These are phyloP conservation scores for Micromys minutus DNA, from an alignment of 2,113 vertebrate species.

Conservation along the genomic window DNA sequence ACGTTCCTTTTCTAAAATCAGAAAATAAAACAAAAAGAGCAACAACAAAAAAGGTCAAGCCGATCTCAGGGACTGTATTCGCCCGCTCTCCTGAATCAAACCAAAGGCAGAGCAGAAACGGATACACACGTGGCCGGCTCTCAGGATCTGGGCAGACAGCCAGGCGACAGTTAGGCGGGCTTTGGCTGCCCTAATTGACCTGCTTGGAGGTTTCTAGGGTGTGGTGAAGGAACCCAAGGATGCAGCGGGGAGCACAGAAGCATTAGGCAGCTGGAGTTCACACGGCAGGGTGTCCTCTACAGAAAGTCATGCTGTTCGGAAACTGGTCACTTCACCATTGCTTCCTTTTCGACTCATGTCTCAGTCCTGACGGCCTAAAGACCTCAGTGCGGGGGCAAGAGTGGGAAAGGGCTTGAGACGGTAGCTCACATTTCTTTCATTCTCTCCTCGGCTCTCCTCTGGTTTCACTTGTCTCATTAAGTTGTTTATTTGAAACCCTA, in stretches of 20 bases:
- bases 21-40: not conserved
- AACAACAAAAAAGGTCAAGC: not conserved
- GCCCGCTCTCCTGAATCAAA: not conserved
- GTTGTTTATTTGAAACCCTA: not conserved
- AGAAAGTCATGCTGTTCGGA: not conserved
- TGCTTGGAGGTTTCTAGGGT: not conserved
- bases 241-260: not conserved
- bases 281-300: not conserved
- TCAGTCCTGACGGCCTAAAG: not conserved
- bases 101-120: not conserved
- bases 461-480: not conserved
- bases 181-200: not conserved
- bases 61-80: not conserved
- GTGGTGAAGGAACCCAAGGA: not conserved
- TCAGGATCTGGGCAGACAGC: not conserved
- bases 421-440: not conserved
- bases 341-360: not conserved
- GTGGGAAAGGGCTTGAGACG: not conserved
- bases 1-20: constrained; percentile 38
- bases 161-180: not conserved
- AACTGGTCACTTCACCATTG: not conserved
- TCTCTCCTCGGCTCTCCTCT: not conserved
- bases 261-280: not conserved
- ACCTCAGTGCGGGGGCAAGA: not conserved
- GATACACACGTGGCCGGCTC: not conserved